Evolutionary conservation across 2,888 invertebrate species (phyloP).

Genomic region (Synanthedon myopaeformis): DNA sequence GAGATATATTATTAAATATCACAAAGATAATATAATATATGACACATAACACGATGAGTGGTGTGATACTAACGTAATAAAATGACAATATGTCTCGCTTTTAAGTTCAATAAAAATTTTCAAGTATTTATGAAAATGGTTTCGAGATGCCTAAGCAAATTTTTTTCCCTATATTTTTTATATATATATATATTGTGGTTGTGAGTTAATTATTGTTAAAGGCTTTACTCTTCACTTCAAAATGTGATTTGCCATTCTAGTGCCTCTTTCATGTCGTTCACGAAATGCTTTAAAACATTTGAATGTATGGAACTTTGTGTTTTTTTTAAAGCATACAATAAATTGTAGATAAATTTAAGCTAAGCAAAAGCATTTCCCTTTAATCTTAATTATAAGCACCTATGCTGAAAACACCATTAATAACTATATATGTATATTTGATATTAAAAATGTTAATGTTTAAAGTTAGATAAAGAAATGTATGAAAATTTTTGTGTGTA

Average conservation of each 20-base stretch:
- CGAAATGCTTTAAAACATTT: conserved; percentile 28
- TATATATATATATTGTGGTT: conserved; percentile 28
- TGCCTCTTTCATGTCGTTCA: conserved; percentile 51
- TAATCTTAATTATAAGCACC: not conserved
- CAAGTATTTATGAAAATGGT: not conserved
- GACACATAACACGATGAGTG: too few species aligned
- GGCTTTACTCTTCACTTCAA: conserved; percentile 40
- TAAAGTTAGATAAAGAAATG: too few species aligned
- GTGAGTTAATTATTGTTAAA: conserved; percentile 39
- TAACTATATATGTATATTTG: not conserved
- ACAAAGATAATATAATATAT: too few species aligned
- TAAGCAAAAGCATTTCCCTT: conserved; percentile 5
- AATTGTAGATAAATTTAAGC: conserved; percentile 3
- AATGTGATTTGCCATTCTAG: conserved; percentile 63
- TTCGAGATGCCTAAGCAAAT: not conserved
- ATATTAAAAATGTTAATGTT: too few species aligned
- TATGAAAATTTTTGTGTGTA: too few species aligned
- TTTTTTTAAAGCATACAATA: conserved; percentile 6
- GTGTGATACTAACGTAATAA: too few species aligned
- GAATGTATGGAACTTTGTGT: conserved; percentile 4
- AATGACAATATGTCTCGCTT: too few species aligned
- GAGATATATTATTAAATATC: too few species aligned
- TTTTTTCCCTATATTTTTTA: not conserved
- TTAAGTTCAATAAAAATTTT: not conserved
- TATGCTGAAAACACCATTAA: not conserved